phyloP scores from a whole-genome alignment of 1,140 invertebrate species.

The Brachionus calyciflorus region DNA sequence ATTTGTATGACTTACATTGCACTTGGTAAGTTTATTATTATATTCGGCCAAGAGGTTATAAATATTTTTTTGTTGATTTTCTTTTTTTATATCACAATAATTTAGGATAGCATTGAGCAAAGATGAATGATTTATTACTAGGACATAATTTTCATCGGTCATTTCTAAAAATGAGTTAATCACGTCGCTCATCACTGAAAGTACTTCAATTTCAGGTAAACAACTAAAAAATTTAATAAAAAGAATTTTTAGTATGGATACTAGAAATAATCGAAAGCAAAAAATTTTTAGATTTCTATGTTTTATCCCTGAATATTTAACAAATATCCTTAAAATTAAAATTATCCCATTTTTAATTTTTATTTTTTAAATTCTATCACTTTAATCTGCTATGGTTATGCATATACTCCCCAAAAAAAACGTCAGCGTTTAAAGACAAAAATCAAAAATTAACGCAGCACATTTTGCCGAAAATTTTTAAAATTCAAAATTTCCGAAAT shows the following conservation, averaged over 20 bases:
- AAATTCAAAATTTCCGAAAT: no score
- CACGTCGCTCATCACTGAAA: conserved; percentile 4
- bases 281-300: no score
- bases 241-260: no score
- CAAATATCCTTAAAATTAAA: neutral
- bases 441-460: no score
- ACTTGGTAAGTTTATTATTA: neutral
- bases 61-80: conserved; percentile 5
- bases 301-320: no score
- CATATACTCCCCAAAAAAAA: no score
- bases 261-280: no score
- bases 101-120: conserved; percentile 4
- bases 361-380: no score
- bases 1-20: no score
- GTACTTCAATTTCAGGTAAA: conserved; percentile 31
- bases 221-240: conserved; percentile 7
- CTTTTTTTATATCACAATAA: conserved; percentile 16
- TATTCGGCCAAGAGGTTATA: conserved; percentile 16
- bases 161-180: conserved; percentile 23
- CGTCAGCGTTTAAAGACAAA: no score
- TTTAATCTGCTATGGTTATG: no score
- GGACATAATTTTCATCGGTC: neutral
- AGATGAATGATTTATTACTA: conserved; percentile 36
- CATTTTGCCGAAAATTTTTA: no score
- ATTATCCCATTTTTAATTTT: neutral